Conservation (phyloP, 2,888 invertebrate species). For the Melolontha melolontha region DNA sequence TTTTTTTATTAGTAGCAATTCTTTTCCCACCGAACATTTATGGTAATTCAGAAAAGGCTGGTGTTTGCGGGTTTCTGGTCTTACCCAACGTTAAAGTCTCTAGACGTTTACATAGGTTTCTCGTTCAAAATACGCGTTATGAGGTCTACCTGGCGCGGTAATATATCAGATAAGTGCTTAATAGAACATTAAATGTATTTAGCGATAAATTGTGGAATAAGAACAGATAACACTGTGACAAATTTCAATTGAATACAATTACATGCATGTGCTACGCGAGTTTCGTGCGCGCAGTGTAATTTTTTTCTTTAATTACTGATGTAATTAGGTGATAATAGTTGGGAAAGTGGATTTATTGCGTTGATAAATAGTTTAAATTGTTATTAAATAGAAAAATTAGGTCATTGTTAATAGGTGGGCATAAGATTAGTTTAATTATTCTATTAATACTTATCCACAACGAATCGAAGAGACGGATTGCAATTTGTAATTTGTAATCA, state of each 20-base stretch:
- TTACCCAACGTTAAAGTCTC: slow-evolving; percentile 37
- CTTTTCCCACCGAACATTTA: slow-evolving; percentile 26
- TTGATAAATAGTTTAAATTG: background rate
- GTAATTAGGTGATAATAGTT: slow-evolving; percentile 11
- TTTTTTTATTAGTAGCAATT: slow-evolving; percentile 35
- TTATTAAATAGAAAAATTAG: too few relatives aligned
- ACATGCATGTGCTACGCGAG: background rate
- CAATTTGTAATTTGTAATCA: too few relatives aligned
- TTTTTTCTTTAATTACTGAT: slow-evolving; percentile 19
- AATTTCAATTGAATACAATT: slow-evolving; percentile 16
- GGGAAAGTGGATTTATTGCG: slow-evolving; percentile 2
- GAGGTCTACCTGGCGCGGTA: background rate
- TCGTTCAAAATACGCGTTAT: slow-evolving; percentile 10
- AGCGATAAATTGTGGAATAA: slow-evolving; percentile 14
- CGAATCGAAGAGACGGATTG: too few relatives aligned
- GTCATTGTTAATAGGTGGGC: too few relatives aligned
- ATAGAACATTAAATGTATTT: slow-evolving; percentile 24
- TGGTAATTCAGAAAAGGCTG: slow-evolving; percentile 30
- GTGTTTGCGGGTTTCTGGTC: slow-evolving; percentile 35
- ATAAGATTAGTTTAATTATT: too few relatives aligned
- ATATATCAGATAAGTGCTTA: slow-evolving; percentile 27
- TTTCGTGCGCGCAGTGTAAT: background rate
- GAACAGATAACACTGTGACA: slow-evolving; percentile 22
- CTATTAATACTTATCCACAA: too few relatives aligned
- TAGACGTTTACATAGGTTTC: slow-evolving; percentile 14